phyloP scores from a whole-genome alignment of 2,797 vertebrate species.

The Mastacembelus armatus region DNA sequence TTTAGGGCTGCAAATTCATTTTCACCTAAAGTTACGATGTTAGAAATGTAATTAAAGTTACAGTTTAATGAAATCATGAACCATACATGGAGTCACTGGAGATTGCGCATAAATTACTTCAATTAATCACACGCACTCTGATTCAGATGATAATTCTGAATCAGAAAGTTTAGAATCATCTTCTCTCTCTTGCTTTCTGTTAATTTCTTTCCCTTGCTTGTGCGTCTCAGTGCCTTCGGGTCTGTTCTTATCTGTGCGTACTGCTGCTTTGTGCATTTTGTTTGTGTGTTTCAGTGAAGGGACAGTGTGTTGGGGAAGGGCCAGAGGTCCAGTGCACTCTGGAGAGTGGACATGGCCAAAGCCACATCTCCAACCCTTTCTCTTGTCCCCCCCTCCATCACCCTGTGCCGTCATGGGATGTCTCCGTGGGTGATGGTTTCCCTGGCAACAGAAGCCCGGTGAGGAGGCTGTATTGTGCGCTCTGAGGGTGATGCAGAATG shows the following conservation, averaged over 20 bases:
- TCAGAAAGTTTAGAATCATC: conserved; percentile 60
- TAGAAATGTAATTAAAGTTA: conserved; percentile 83
- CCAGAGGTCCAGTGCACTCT: conserved; percentile 64
- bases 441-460: conserved; percentile 74
- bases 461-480: conserved; percentile 71
- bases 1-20: conserved; percentile 70
- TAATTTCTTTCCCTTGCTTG: neutral
- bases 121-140: conserved; percentile 80
- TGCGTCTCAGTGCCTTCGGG: conserved; percentile 17
- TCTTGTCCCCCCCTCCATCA: conserved; percentile 50
- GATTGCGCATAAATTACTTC: conserved; percentile 79
- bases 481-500: conserved; percentile 62
- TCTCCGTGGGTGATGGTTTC: conserved; percentile 81
- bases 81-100: conserved; percentile 77
- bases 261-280: conserved; percentile 15
- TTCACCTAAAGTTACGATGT: conserved; percentile 73
- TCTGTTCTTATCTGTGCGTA: conserved; percentile 1
- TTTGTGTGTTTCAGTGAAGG: conserved; percentile 45
- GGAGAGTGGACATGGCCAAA: conserved; percentile 62
- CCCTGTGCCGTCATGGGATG: conserved; percentile 77
- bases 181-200: conserved; percentile 32
- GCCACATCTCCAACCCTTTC: conserved; percentile 44
- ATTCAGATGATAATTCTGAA: conserved; percentile 72
- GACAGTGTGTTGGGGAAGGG: conserved; percentile 45
- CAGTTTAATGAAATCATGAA: conserved; percentile 82